Base-by-base conservation (phyloP, 1,140 invertebrate genomes). In the Drosophila busckii region DNA sequence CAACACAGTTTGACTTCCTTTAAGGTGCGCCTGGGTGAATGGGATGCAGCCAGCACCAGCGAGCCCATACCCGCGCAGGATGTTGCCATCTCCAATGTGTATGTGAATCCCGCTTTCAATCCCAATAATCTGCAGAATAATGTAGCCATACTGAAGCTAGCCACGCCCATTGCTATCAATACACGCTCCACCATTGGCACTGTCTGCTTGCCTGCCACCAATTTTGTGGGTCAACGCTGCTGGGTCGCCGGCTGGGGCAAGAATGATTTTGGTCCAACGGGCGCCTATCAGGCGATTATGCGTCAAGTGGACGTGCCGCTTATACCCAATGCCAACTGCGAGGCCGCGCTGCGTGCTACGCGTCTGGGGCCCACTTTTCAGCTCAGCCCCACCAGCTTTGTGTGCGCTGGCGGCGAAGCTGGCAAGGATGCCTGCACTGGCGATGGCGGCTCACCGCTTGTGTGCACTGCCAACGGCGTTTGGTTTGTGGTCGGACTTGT, bases 181-280 rank as follows among this genome's bases (percentile, higher is more conserved):
- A 69, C 86, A 85, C 23, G 87, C 25, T 91, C 91, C 1, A 93
- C 93, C n/a, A 92, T 95, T 22, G 91, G 92, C 15, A 91, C 93
- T 3, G 91, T 90, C 1, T 95, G 94, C 59, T 70, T 94, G 13
- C 92, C 93, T 3, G 86, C 89, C 6, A 66, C 88, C 2, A 78
- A 84, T 7, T 93, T 92, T 58, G 89, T 90, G 15, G 91, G 90
- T 17, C 89, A 90, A 75, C 90, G 90, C 61, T 95, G 94, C 70
- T 92, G 89, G 89, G 93, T 94, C 0, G 90, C 93, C 0, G 94
- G 94, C n/a, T 95, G 94, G 93, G 94, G 94, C 15, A 94, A 94
- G 68, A 90, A 94, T 70, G 90, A 92, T 60, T 95, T 94, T 64
- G 92, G 92, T 7, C 48, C 88, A 1, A 88, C 67, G 17, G 92